Percentiles rank a stretch among this genome's conserved stretches.
These are phyloP conservation scores for Eilema caniola DNA, from an alignment of 2,888 invertebrate species.

Conservation along the genomic window DNA sequence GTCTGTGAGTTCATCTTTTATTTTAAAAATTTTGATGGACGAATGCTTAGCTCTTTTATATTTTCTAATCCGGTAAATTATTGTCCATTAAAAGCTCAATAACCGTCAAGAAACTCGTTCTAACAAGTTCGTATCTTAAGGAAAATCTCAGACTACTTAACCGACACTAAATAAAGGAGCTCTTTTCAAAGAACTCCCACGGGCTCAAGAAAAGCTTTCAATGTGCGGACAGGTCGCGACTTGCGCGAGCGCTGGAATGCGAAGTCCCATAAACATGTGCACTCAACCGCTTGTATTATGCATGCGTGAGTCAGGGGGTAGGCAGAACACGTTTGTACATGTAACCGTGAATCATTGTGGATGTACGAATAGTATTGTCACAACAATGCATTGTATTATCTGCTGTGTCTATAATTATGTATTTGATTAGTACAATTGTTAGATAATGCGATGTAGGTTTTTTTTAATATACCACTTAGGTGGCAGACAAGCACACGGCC, in stretches of 20 bases:
- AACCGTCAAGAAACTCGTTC: slow-evolving; percentile 23
- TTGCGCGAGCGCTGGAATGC: slow-evolving; percentile 27
- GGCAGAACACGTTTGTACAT: slow-evolving; percentile 32
- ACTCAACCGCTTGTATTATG: slow-evolving; percentile 13
- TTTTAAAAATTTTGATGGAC: too few relatives aligned
- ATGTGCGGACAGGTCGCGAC: slow-evolving; percentile 42
- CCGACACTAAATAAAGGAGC: slow-evolving; percentile 27
- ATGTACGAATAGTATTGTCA: slow-evolving; percentile 6
- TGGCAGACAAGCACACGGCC: too few relatives aligned
- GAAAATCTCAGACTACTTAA: slow-evolving; percentile 37
- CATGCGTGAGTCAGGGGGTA: slow-evolving; percentile 34
- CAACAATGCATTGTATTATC: slow-evolving; percentile 8
- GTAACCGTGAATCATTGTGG: slow-evolving; percentile 38
- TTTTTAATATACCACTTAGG: too few relatives aligned
- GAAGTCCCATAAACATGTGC: neutral
- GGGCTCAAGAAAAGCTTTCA: slow-evolving; percentile 37
- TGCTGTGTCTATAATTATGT: neutral
- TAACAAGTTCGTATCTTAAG: slow-evolving; percentile 33
- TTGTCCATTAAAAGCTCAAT: neutral
- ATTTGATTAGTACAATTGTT: neutral
- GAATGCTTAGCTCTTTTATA: too few relatives aligned
- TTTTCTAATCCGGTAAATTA: too few relatives aligned
- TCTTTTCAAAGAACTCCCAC: slow-evolving; percentile 39
- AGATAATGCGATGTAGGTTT: too few relatives aligned
- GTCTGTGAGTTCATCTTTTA: too few relatives aligned